phyloP scores from a whole-genome alignment of 1,140 invertebrate species.

The Tetragnatha versicolor region DNA sequence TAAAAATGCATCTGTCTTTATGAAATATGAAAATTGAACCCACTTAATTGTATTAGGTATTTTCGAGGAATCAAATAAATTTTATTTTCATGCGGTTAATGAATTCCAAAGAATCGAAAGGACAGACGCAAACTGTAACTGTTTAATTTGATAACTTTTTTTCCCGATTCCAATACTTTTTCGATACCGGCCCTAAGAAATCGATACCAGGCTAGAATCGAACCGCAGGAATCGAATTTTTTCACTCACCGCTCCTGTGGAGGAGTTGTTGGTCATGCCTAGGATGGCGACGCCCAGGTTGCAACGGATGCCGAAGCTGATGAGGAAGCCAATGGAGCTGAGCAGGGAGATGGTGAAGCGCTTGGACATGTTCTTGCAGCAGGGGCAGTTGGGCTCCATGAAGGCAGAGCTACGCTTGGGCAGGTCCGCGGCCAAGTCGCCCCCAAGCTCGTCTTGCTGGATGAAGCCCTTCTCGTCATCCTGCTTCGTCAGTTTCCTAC shows the following conservation, averaged over 20 bases:
- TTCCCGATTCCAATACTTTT: no score
- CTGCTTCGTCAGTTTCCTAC: conserved; percentile 59
- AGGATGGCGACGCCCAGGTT: conserved; percentile 97
- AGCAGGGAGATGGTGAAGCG: conserved; percentile 86
- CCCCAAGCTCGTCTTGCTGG: conserved; percentile 63
- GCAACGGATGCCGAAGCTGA: conserved; percentile 92
- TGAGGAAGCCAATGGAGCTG: conserved; percentile 87
- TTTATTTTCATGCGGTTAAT: no score
- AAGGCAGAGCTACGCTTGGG: conserved; percentile 48
- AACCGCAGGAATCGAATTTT: not conserved
- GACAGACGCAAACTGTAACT: no score
- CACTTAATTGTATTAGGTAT: no score
- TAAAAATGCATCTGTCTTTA: no score
- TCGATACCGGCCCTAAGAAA: no score
- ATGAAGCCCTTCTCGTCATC: conserved; percentile 64
- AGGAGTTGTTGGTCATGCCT: conserved; percentile 69
- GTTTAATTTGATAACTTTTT: no score
- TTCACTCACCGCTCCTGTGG: conserved; percentile 60
- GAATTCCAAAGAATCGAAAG: no score
- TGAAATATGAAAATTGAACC: no score
- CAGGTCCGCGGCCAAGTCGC: conserved; percentile 60
- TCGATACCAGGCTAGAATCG: no score
- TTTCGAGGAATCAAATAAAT: no score
- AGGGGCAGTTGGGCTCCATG: conserved; percentile 79
- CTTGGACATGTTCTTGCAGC: conserved; percentile 76